phyloP scores from a whole-genome alignment of 2,113 vertebrate species.

The Leucoraja erinaceus region DNA sequence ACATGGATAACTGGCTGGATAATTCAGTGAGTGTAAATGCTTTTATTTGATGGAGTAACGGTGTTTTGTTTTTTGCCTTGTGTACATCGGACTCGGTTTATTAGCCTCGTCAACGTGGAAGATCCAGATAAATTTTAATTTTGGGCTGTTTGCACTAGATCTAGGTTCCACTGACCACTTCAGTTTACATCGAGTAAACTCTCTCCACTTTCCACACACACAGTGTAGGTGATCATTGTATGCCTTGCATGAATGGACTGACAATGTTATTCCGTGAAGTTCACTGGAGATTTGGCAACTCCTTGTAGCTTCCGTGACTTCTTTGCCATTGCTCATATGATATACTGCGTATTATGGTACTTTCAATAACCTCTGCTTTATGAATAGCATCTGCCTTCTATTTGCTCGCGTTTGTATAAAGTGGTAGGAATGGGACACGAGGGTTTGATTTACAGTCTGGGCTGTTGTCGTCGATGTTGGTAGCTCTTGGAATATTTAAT shows the following conservation, averaged over 20 bases:
- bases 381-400: background rate
- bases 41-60: background rate
- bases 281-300: background rate
- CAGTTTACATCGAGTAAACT: background rate
- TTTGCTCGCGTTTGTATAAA: background rate
- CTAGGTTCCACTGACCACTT: background rate
- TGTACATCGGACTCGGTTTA: background rate
- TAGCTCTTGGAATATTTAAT: constrained; percentile 25
- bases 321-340: background rate
- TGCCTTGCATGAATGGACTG: constrained; percentile 5
- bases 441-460: background rate
- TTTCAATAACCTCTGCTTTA: background rate
- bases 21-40: background rate
- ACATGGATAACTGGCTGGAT: background rate
- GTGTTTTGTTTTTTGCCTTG: background rate
- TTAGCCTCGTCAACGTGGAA: background rate
- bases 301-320: background rate
- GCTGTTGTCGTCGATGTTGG: background rate
- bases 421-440: background rate
- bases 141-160: constrained; percentile 32
- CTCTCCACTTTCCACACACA: background rate
- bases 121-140: background rate
- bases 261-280: background rate
- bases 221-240: background rate
- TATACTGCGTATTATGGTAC: constrained; percentile 17